Base-by-base conservation (phyloP, 2,888 invertebrate species). In the Psylliodes chrysocephalus region DNA sequence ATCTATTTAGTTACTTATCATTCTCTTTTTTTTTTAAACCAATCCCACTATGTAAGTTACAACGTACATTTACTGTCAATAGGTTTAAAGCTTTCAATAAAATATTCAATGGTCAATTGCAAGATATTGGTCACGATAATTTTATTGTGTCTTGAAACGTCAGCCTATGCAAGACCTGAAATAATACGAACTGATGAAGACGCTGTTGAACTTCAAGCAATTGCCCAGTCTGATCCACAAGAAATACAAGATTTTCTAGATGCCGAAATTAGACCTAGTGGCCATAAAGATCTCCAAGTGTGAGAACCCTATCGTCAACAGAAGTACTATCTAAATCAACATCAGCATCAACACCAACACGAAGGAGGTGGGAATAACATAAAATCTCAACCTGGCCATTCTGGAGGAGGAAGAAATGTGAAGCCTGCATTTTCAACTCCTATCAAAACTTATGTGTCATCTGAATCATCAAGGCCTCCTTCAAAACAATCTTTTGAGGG, bases 251-350 rank as follows among this genome's bases (percentile, higher is more conserved):
- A 59, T 35, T 15, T 35, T 30, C 19, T 56, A 30, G 56, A 60
- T 2, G 17, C 38, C 4, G 44, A 46, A 69, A 81, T 85, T 54
- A 75, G 79, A 18, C 83, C 83, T 1, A 82, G 75, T 0, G 78
- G 79, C 66, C 78, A 81, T 64, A 77, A 77, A 64, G 81, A 82
- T 0, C 82, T 80, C 74, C 80, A 82, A 69, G 75, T 82, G 3
- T 82, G 82, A 65, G 80, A 82, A 68, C 75, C 70, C 40, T 62
- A 64, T 44, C 14, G 63, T 47, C 59, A 60, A 44, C 54, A 44
- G 64, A 17, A n/a, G 55, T 64, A 67, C 40, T 42, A 59, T 28
- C 51, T 49, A 17, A 19, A 56, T 6, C 47, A 64, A 46, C 40
- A 60, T 28, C 25, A n/a, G n/a, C n/a, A n/a, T n/a, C n/a, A n/a